Base-by-base conservation (phyloP, 2,797 vertebrate genomes). In the Poeciliopsis turneri region DNA sequence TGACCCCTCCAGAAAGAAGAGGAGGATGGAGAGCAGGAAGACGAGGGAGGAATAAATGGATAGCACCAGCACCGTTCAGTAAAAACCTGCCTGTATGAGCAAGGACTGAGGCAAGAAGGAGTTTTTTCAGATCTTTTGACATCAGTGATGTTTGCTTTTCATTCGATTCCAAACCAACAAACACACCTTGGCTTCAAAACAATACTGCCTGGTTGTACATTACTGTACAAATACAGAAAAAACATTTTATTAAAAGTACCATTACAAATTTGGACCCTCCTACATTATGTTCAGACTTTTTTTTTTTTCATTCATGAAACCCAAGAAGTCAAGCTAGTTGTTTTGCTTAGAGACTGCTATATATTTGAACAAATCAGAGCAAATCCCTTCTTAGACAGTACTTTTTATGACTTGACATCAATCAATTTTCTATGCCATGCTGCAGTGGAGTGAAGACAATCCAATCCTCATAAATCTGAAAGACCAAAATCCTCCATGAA, bases 1-100 rank as follows among this genome's bases (percentile, higher is more conserved):
- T 99, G 97, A 98, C 94, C 87, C 85, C 79, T 80, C 71, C 78
- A 46, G 76, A 90, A 83, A 79, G 77, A 82, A 55, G 83, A 87
- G 66, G 82, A 84, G 53, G 76, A 84, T 25, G 72, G 80, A 36
- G 72, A 81, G 61, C 77, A 80, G 69, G 47, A 69, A 81, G 79
- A 83, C 11, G 72, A 85, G 79, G 79, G 84, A 84, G 51, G 84
- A 79, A 87, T 55, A 86, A 82, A 88, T 57, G 87, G 83, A 92
- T 88, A 95, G 94, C 95, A 94, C 93, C 92, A 92, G 91, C 92
- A 91, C 78, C 18, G 75, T 84, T 91, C 88, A 87, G 87, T 88
- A 87, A 84, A 87, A 85, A 77, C 76, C 87, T 88, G 84, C 81
- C 88, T 75, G 51, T 74, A 23, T 46, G 78, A 20, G 55, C 77